Base-by-base conservation (phyloP, 2,797 vertebrate species). In the Platyrinchus mystaceus region DNA sequence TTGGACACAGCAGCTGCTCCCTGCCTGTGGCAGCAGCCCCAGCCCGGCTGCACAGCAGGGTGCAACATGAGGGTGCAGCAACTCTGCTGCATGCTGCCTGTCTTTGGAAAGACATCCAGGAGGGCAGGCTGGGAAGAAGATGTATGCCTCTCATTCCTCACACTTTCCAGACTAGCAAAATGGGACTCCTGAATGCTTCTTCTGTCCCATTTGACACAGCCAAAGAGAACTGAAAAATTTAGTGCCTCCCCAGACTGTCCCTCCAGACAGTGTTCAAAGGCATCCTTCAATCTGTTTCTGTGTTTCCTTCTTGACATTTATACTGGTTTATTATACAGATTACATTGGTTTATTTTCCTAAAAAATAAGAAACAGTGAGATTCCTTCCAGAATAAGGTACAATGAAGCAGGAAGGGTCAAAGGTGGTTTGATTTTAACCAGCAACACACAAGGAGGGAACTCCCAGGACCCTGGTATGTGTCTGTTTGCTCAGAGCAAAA, bases 1-100 rank as follows among this genome's bases (percentile, higher is more conserved):
- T 4, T 34, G 2, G 17, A 6, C 13, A 0, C 1, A 7, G 82
- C 84, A 84, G 75, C 89, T 56, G 69, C 0, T 0, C 67, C 36
- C 26, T 39, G 67, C 43, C 55, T 0, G 10, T 50, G 50, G 81
- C 66, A 22, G 80, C 74, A 34, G 70, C 62, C 39, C 14, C 75
- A 28, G 63, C 7, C 80, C 76, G 47, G 74, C 83, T 68, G 87
- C 1, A 0, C 1, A 0, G 21, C 36, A 7, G n/a, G 49, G 36
- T 4, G 0, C 21, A 9, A 2, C 0, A 2, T 5, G 30, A 46
- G 58, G n/a, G 22, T 5, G 46, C 9, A 3, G 67, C 49, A 3
- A 1, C 11, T 13, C 55, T 3, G 14, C 55, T 7, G 28, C 43
- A 5, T 0, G 0, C 43, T 1, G 1, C 58, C 46, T 11, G 75